Base-by-base conservation (phyloP, 1,140 invertebrate species). In the Ptiloglossa arizonensis region DNA sequence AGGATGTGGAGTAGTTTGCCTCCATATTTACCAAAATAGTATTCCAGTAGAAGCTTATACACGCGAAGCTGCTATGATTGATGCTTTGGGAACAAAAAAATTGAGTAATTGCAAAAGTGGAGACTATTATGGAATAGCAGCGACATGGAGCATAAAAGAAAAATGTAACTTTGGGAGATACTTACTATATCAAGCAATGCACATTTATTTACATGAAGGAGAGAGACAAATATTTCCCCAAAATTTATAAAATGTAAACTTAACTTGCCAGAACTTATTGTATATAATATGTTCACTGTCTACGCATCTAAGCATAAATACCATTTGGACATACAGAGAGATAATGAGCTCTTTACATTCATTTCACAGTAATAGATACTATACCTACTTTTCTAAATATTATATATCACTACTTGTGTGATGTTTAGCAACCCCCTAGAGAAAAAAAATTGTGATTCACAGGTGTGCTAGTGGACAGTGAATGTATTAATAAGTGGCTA, bases 31-130 rank as follows among this genome's bases (percentile, higher is more conserved):
- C 90, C 97, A 98, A 86, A 98, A 98, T 91, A 95, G 97, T 1
- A 97, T 97, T 74, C 95, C 97, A 0, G 97, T 96, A 0, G 98
- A 99, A 92, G 98, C 98, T 3, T 97, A 96, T 85, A 98, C 97
- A 0, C 93, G 98, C 75, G 98, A 99, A 92, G 98, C 98, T 1
- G 94, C 96, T 27, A 99, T 99, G 94, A 98, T 99, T 24, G 96
- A 97, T 85, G 96, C 97, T 0, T 88, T 99, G 44, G 96, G 97
- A 84, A 78, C 97, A 15, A 87, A 93, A 2, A 96, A 96, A 87
- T 92, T 99, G 67, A 97, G 95, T 32, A 99, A 99, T 93, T 90
- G 95, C 19, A 96, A 96, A 88, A 88, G 89, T 52, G 98, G 98
- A 0, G 96, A 97, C 72, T 97, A 97, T 89, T 98, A 98, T 88